Percentiles rank a stretch among this genome's conserved stretches.
phyloP scores from a whole-genome alignment of 2,888 invertebrate species.

The Oithona nana region DNA sequence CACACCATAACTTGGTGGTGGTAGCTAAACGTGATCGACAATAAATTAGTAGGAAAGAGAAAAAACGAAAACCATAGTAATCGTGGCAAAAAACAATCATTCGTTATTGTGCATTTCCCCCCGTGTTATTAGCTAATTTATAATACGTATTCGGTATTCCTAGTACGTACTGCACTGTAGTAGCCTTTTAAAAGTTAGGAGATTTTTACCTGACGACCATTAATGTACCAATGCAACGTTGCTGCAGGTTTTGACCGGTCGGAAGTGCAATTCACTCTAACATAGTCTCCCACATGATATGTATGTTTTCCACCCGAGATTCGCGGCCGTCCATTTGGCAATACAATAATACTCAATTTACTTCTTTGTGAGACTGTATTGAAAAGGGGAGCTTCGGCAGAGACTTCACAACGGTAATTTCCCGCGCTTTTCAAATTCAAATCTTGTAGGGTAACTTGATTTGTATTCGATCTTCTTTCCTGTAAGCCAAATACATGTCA shows the following conservation, averaged over 20 bases:
- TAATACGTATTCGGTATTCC: no score
- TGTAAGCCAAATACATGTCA: neutral
- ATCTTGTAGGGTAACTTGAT: constrained; percentile 1
- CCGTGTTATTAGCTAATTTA: no score
- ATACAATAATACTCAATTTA: neutral
- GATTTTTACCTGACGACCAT: constrained; percentile 2
- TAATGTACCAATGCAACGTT: constrained; percentile 12
- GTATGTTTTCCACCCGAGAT: constrained; percentile 7
- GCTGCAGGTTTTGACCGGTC: constrained; percentile 14
- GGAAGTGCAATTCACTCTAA: constrained; percentile 14
- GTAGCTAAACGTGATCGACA: neutral
- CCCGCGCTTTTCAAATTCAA: constrained; percentile 7
- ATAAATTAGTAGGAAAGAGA: neutral
- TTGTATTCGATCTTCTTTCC: constrained; percentile 1
- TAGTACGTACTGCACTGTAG: no score
- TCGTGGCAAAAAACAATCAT: no score
- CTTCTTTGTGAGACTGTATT: constrained; percentile 13
- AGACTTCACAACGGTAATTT: constrained; percentile 10
- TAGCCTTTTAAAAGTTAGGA: no score
- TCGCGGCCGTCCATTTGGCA: constrained; percentile 1
- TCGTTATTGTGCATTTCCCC: no score
- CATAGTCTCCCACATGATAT: constrained; percentile 7
- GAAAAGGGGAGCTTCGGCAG: constrained; percentile 14
- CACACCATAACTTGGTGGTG: neutral
- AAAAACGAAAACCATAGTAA: neutral